Evolutionary conservation across 2,888 invertebrate species (phyloP), one percentile per base, ranked within the genome.

Genomic region (Chloroclysta siterata): DNA sequence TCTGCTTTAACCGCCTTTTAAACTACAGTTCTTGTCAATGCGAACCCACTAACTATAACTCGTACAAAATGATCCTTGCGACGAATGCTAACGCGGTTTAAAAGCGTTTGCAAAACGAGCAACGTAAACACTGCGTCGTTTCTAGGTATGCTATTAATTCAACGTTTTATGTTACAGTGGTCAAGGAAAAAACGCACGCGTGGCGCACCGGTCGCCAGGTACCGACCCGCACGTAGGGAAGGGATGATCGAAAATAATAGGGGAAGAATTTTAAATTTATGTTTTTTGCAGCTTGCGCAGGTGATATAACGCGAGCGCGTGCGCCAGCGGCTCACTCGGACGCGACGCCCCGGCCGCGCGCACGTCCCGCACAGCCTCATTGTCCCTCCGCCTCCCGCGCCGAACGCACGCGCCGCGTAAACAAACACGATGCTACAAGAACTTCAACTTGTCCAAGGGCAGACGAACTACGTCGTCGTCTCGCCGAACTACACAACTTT

Each of bases 391-490:
- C 79, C 77, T 85, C 83, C 79, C 82, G 85, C 83, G 87, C 83
- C 78, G 80, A 82, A 75, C 81, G 85, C 85, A 83, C 83, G 72
- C 70, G 90, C 72, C 84, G 84, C 86, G 83, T 80, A 81, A 83
- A 81, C 76, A 87, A 87, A 87, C 83, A 88, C 84, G 71, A 93
- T 93, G 93, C 81, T 93, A 67, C 93, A 93, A 88, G 93, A 93
- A 82, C 85, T 93, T 76, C 93, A 93, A 87, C 89, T 93, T 77
- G 85, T 88, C 72, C 93, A 91, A 81, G 92, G 93, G 74, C 94
- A 94, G 87, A 87, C 92, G 72, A 94, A 94, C 82, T 94, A 94
- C 85, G 94, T 95, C 66, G 94, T 95, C 76, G 94, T 95, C 72
- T 93, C 94, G 48, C 89, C 93, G 17, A 90, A 92, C 70, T 93